Evolutionary conservation across 2,888 invertebrate species (phyloP).

Genomic region (Ctenicera cuprea): DNA sequence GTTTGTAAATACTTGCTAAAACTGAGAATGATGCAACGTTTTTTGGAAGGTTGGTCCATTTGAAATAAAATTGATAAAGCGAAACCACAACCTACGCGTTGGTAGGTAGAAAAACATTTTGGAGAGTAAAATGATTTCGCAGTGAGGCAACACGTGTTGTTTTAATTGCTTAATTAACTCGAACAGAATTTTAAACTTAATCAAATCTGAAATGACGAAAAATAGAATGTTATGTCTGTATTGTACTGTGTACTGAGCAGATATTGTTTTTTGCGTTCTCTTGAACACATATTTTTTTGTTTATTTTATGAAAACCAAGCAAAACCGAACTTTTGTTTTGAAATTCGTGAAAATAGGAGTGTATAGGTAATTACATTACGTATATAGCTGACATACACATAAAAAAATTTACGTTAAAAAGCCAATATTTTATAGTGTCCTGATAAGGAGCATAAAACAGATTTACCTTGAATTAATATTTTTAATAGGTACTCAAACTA

Average conservation of each 20-base stretch:
- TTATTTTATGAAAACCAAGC: not conserved
- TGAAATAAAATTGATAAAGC: slow-evolving; percentile 4
- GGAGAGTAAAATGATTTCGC: slow-evolving; percentile 15
- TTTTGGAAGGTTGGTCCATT: not conserved
- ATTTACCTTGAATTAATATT: too few species aligned
- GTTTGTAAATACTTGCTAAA: not conserved
- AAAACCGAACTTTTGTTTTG: too few species aligned
- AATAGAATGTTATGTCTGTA: not conserved
- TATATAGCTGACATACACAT: too few species aligned
- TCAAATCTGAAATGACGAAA: slow-evolving; percentile 4
- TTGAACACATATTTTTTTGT: not conserved
- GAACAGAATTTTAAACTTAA: slow-evolving; percentile 22
- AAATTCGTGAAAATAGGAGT: too few species aligned
- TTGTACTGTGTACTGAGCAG: not conserved
- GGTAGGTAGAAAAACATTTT: slow-evolving; percentile 7
- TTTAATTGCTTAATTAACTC: slow-evolving; percentile 26
- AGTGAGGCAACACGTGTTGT: slow-evolving; percentile 24
- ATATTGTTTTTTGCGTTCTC: not conserved
- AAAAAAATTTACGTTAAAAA: too few species aligned
- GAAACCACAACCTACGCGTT: slow-evolving; percentile 2
- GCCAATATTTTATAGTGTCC: too few species aligned
- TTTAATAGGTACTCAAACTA: too few species aligned
- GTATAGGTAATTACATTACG: too few species aligned
- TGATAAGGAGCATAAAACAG: too few species aligned
- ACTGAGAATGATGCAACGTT: not conserved